Base-by-base conservation (phyloP, 2,888 invertebrate genomes). In the Metalampra italica region DNA sequence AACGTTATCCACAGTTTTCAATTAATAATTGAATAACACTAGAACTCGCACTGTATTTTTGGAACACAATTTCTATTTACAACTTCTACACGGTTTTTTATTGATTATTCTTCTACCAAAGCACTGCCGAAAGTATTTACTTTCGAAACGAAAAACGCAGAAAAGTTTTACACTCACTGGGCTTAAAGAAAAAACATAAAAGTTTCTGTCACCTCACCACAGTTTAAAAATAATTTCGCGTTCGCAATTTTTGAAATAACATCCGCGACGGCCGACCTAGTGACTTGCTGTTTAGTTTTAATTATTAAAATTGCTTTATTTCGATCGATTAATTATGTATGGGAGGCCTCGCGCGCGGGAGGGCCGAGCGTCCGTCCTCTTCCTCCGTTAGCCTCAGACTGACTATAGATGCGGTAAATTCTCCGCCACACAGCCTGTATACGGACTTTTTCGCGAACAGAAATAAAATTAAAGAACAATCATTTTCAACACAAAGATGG, bases 321-420 rank as follows among this genome's bases (percentile, higher is more conserved):
- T 43, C 49, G 49, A 46, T 49, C 46, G 43, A 49, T 49, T 45
- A 49, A 55, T 55, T 47, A 53, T 55, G 48, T 50, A 29, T 45
- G 51, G 46, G 39, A 40, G 47, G 30, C 14, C 41, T 29, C 30
- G 36, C 37, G 39, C 13, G 42, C 15, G 14, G n/a, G 22, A 37
- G 22, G 39, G 32, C 14, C 43, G 34, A 38, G 29, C 52, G 53
- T 45, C 52, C 46, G 40, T 38, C 38, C 50, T 29, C 52, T 7
- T 8, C 44, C 40, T 7, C 43, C 0, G 43, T 42, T 11, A 45
- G 36, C 49, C 40, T 49, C 38, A 43, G 15, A 56, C 56, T 56
- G 53, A 9, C 49, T 38, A 46, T 44, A 39, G 4, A 39, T 43
- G 38, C 34, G 32, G 46, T 44, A 44, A 36, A 46, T 29, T 22